phyloP scores from a whole-genome alignment of 1,140 invertebrate species.

The Sarcophaga bullata region DNA sequence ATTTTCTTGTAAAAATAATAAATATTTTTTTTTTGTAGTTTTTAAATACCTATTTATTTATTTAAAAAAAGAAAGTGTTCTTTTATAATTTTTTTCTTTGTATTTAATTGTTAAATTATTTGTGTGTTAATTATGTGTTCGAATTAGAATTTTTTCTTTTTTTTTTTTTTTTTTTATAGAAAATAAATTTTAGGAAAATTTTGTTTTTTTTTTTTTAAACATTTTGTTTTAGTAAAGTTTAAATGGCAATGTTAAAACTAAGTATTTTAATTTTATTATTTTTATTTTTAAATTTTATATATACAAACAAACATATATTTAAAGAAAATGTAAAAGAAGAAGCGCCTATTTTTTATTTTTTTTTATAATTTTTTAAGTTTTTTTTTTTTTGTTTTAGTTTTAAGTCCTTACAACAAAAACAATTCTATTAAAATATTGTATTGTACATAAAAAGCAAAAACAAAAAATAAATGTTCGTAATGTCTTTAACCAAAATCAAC shows the following conservation, averaged over 20 bases:
- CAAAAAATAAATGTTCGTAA: background rate
- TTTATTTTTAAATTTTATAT: background rate
- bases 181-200: background rate
- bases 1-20: slow-evolving; percentile 3
- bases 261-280: slow-evolving; percentile 14
- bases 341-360: background rate
- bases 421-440: slow-evolving; percentile 5
- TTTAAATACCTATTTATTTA: background rate
- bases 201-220: background rate
- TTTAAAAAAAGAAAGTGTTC: background rate
- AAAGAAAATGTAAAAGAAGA: background rate
- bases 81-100: background rate
- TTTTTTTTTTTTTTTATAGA: background rate
- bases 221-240: background rate
- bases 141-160: background rate
- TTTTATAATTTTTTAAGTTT: no score
- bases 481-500: no score
- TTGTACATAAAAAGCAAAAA: background rate
- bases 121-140: background rate
- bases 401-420: no score
- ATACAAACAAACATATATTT: background rate
- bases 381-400: no score
- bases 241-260: slow-evolving; percentile 18
- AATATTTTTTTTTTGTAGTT: slow-evolving; percentile 18
- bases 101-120: background rate